Evolutionary conservation across 1,140 invertebrate species (phyloP), one percentile per base, ranked within the genome.

Genomic region (Magallana angulata): DNA sequence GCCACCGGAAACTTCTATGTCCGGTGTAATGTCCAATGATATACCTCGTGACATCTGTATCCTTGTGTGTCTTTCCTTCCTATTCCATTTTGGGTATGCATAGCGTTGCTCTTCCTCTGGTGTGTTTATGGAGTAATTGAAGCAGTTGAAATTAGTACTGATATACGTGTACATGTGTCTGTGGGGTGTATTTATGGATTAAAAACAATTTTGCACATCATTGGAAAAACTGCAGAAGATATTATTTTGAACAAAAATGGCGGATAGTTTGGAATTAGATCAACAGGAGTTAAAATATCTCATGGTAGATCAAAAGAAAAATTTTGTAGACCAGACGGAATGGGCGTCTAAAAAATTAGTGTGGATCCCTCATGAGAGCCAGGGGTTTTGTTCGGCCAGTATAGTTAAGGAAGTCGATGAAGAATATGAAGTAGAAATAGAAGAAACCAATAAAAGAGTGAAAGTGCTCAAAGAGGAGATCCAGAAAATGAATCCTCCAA

Each of bases 401-500:
- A 98, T 99, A 95, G 99, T 98, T 95, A 97, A 97, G 86, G 98
- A 99, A 95, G 96, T 96, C 90, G 98, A 98, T 90, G 98, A 99
- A 95, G 98, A 99, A 95, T 97, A 99, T 88, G 98, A 99, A 94
- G 98, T 99, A 87, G 98, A 99, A 95, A 96, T 99, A 89, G 97
- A 97, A 89, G 99, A 99, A 95, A 98, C 98, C 92, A 98, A 98
- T 90, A 99, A 99, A 95, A 91, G 91, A 88, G 84, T 92, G 57
- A 86, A 91, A 92, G 97, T 99, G 86, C 96, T 97, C 87, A 98
- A 97, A 95, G 99, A 99, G 96, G 98, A 99, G 95, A 98, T 99
- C 92, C 99, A 99, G 95, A 99, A 99, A 96, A 99, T 99, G 99
- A 99, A 99, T 95, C 99, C 99, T 85, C 99, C 99, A 62, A 99